Base-by-base conservation (phyloP, 2,797 vertebrate species). In the Setipinna tenuifilis region DNA sequence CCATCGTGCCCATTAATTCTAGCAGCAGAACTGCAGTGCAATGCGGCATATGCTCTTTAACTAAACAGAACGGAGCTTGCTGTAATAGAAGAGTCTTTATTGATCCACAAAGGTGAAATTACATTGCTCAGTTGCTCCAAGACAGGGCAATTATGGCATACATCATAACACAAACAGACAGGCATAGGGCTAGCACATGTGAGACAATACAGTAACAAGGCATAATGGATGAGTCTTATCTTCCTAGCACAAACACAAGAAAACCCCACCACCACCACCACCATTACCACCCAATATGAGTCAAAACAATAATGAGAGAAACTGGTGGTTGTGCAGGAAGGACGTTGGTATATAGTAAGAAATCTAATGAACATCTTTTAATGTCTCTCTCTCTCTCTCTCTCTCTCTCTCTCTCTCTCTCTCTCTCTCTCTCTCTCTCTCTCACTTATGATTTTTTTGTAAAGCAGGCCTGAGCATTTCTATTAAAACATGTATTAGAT, bases 1-100 rank as follows among this genome's bases (percentile, higher is more conserved):
- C 93, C 92, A 71, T 91, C 90, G 93, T 93, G 91, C 92, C 92
- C 92, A 94, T 95, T 95, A 95, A 95, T 95, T 88, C 93, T 93
- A 91, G 92, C 87, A 92, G 92, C 92, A 90, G 87, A 91, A 91
- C 83, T 87, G 90, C 88, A 93, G 90, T 86, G 90, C 92, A 91
- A 86, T 80, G 85, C 86, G 86, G 92, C 92, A 93, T 94, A 94
- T 95, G 94, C 94, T 93, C 89, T 87, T 90, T 94, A 94, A 95
- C 92, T 89, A 92, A 90, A 89, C 88, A 90, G 91, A 91, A 92
- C 90, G 88, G 90, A 94, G 94, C 91, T 90, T 91, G 9, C 50
- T 54, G 14, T 54, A 93, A 92, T 88, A 88, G 89, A 93, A 90
- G 87, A 87, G 54, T 84, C 91, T 91, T 86, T 92, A 93, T 94